Conservation (phyloP, 1,140 invertebrate genomes). For the Drosophila equinoxialis region DNA sequence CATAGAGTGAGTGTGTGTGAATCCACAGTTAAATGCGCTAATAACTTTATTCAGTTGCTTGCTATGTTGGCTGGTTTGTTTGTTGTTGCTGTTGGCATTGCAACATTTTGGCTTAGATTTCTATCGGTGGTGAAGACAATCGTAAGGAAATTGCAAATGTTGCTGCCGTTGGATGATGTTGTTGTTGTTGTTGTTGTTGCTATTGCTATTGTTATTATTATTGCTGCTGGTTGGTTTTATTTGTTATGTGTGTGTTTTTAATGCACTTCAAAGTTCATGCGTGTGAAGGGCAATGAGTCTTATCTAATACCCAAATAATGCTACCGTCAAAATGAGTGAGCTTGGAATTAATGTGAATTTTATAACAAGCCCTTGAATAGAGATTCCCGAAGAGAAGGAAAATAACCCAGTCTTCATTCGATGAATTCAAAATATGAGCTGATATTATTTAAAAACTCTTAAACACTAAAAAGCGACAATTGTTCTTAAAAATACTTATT, state of each 20-base stretch:
- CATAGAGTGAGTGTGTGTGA: conserved; percentile 34
- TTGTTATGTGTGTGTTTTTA: neutral
- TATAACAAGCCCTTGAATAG: too few species aligned
- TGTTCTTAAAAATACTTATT: too few species aligned
- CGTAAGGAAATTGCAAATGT: conserved; percentile 76
- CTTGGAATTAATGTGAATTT: conserved; percentile 34
- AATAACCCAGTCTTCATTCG: too few species aligned
- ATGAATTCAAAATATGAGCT: too few species aligned
- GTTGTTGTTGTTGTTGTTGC: conserved; percentile 44
- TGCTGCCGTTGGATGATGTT: conserved; percentile 74
- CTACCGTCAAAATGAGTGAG: conserved; percentile 12
- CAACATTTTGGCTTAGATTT: conserved; percentile 74
- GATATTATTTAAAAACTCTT: too few species aligned
- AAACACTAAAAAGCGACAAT: too few species aligned
- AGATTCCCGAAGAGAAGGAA: too few species aligned
- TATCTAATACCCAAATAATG: conserved; percentile 47
- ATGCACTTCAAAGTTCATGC: conserved; percentile 54
- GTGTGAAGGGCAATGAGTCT: conserved; percentile 71
- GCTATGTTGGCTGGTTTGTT: conserved; percentile 33
- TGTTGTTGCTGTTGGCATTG: conserved; percentile 61
- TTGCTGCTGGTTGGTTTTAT: conserved; percentile 34
- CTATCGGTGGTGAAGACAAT: conserved; percentile 70
- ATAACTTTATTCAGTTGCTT: conserved; percentile 76
- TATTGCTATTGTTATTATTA: conserved; percentile 22
- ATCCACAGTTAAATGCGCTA: conserved; percentile 75